Percentiles rank a stretch among this genome's conserved stretches.
These are phyloP conservation scores for Neopelma chrysocephalum DNA, from an alignment of 2,797 vertebrate species.

Conservation along the genomic window DNA sequence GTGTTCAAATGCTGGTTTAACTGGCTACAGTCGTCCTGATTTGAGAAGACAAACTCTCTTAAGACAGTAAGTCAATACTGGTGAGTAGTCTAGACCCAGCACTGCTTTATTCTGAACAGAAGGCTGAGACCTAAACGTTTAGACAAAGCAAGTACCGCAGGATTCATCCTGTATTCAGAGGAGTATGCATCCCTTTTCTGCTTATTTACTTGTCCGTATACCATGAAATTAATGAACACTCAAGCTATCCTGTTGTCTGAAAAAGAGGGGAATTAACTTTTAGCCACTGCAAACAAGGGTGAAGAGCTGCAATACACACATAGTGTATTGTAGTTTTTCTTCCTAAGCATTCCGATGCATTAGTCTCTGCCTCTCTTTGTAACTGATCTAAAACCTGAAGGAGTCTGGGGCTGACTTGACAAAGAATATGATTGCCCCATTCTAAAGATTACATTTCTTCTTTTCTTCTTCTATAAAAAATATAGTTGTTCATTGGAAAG, in stretches of 20 bases:
- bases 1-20: not conserved
- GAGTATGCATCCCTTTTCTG: not conserved
- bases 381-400: not conserved
- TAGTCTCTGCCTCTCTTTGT: not conserved
- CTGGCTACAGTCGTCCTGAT: not conserved
- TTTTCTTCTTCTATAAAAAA: not conserved
- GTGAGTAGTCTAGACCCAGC: not conserved
- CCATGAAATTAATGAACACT: not conserved
- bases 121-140: not conserved
- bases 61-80: not conserved
- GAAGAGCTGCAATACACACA: not conserved
- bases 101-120: not conserved
- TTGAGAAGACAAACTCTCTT: not conserved
- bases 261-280: not conserved
- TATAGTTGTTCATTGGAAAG: not conserved
- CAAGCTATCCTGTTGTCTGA: not conserved
- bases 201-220: not conserved
- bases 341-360: not conserved
- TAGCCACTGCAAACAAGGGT: not conserved
- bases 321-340: not conserved
- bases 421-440: not conserved
- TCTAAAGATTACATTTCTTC: not conserved
- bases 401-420: not conserved
- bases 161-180: not conserved
- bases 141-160: not conserved